Conservation (phyloP, 2,888 invertebrate genomes). For the Sussaba pulchella region DNA sequence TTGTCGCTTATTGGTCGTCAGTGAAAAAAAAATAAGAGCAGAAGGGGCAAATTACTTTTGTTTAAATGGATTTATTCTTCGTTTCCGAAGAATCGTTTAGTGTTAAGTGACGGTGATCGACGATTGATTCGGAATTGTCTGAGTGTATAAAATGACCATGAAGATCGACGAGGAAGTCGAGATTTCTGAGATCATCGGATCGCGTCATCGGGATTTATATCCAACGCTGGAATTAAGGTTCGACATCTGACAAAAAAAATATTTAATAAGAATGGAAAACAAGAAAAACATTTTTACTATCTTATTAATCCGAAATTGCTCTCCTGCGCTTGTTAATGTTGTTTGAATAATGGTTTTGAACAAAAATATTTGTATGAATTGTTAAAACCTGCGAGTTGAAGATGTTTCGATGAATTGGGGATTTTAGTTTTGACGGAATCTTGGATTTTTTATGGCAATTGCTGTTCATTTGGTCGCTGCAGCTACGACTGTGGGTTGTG, state of each 20-base stretch:
- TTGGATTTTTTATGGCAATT: constrained; percentile 3
- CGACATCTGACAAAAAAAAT: constrained; percentile 13
- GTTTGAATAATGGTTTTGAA: constrained; percentile 2
- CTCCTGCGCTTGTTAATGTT: constrained; percentile 20
- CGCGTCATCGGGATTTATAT: constrained; percentile 46
- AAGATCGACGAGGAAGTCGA: constrained; percentile 37
- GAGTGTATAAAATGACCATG: constrained; percentile 43
- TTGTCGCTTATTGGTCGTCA: constrained; percentile 43
- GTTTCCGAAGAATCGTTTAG: constrained; percentile 30
- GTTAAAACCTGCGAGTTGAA: not conserved
- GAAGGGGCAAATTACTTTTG: too few species aligned
- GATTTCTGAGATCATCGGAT: constrained; percentile 46
- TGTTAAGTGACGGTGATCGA: constrained; percentile 16
- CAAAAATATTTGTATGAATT: not conserved
- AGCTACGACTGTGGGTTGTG: not conserved
- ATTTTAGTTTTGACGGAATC: not conserved
- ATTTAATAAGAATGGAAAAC: not conserved
- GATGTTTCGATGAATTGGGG: constrained; percentile 14
- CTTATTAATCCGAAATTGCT: constrained; percentile 50
- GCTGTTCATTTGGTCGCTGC: not conserved
- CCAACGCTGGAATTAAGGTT: constrained; percentile 54
- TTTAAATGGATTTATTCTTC: too few species aligned
- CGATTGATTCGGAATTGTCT: constrained; percentile 12
- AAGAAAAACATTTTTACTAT: constrained; percentile 24
- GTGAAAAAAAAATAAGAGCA: constrained; percentile 28